phyloP scores from a whole-genome alignment of 2,797 vertebrate genomes.

The Brotula barbata region DNA sequence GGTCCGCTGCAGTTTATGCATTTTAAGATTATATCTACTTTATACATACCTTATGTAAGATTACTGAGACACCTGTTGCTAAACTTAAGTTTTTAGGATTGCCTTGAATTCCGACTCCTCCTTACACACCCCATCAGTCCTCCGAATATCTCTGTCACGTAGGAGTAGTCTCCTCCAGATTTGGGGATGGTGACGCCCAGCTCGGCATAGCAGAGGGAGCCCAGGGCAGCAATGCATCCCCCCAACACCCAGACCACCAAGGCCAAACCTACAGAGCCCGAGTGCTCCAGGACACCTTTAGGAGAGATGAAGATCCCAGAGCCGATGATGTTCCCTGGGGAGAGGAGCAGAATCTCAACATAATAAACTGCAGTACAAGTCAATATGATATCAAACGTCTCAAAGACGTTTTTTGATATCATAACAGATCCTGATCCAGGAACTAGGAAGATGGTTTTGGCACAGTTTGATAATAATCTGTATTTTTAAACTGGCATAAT shows the following conservation, averaged over 20 bases:
- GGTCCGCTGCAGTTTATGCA: too few relatives aligned
- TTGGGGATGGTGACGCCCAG: conserved; percentile 96
- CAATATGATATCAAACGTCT: too few relatives aligned
- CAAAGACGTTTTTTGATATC: too few relatives aligned
- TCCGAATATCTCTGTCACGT: conserved; percentile 96
- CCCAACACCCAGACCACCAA: conserved; percentile 92
- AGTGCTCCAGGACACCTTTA: conserved; percentile 94
- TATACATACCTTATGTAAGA: too few relatives aligned
- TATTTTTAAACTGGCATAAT: too few relatives aligned
- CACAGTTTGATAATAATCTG: too few relatives aligned
- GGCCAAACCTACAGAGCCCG: conserved; percentile 91
- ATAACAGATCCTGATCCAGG: too few relatives aligned
- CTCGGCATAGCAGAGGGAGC: conserved; percentile 94
- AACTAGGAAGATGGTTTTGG: too few relatives aligned
- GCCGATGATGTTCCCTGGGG: conserved; percentile 94
- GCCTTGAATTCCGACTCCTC: neutral
- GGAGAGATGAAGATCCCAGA: conserved; percentile 99
- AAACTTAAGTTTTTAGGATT: too few relatives aligned
- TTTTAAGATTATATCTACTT: too few relatives aligned
- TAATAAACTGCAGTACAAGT: too few relatives aligned
- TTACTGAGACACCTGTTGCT: too few relatives aligned
- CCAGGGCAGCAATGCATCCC: conserved; percentile 88
- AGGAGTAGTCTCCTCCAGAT: conserved; percentile 96
- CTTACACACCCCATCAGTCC: conserved; percentile 90
- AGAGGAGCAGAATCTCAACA: neutral